Percentiles rank a stretch among this genome's conserved stretches.
phyloP scores from a whole-genome alignment of 2,888 invertebrate genomes.

The Agapostemon virescens region DNA sequence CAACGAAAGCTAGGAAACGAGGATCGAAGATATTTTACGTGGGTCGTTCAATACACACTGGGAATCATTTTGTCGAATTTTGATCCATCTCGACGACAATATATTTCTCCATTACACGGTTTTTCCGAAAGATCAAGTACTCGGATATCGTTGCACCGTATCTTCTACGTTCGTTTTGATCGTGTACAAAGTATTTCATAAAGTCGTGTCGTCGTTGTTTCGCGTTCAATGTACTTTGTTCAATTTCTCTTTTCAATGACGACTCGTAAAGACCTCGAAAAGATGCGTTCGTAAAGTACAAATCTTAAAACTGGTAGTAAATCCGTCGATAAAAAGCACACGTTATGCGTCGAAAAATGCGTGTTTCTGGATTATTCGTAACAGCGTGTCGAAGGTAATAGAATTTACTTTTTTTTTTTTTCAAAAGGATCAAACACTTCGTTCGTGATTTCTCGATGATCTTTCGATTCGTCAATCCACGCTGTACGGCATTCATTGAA shows the following conservation, averaged over 20 bases:
- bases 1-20: constrained; percentile 10
- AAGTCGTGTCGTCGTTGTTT: background rate
- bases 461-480: background rate
- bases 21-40: background rate
- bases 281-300: background rate
- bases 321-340: background rate
- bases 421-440: background rate
- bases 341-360: background rate
- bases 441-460: background rate
- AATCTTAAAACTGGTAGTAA: background rate
- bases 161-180: background rate
- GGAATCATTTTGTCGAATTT: background rate
- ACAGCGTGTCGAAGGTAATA: background rate
- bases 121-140: background rate
- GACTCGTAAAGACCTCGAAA: background rate
- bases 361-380: background rate
- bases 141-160: background rate
- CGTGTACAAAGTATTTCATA: background rate
- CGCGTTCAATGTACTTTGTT: background rate
- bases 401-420: no score
- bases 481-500: background rate
- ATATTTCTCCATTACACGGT: background rate
- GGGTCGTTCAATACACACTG: constrained; percentile 1
- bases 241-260: background rate
- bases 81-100: background rate